Percentiles rank a stretch among this genome's conserved stretches.
These are phyloP conservation scores for Emydura subglobosa DNA, from an alignment of 2,113 vertebrate species.

Conservation along the genomic window DNA sequence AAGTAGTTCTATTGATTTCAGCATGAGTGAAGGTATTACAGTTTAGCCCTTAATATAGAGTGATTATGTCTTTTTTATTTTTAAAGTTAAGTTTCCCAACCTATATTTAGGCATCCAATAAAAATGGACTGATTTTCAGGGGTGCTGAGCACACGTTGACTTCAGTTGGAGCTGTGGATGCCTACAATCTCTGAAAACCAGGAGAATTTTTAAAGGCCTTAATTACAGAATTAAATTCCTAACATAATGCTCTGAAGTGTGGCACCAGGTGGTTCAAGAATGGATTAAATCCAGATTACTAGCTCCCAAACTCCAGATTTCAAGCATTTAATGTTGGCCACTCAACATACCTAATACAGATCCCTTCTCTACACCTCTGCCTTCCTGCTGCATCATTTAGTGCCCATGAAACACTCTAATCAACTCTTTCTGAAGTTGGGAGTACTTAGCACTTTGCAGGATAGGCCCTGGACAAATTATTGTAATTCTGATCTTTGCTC, in stretches of 20 bases:
- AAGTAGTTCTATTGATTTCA: slow-evolving; percentile 50
- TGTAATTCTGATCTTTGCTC: neutral
- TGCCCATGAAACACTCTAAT: neutral
- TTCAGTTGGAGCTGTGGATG: neutral
- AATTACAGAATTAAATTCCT: slow-evolving; percentile 7
- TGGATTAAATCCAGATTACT: neutral
- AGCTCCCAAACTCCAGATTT: neutral
- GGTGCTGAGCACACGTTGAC: neutral
- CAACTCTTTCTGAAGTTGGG: neutral
- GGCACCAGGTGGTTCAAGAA: accelerated
- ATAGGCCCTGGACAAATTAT: neutral
- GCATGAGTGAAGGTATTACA: neutral
- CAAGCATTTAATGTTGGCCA: neutral
- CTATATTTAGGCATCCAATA: slow-evolving; percentile 6
- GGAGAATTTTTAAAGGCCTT: neutral
- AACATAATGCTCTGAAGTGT: slow-evolving; percentile 1
- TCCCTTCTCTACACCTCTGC: neutral
- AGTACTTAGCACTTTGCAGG: neutral
- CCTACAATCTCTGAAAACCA: slow-evolving; percentile 9
- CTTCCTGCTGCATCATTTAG: neutral
- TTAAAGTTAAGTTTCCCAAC: neutral
- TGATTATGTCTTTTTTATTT: neutral
- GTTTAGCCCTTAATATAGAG: neutral
- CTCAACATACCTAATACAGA: neutral
- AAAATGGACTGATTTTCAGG: neutral